Conservation (phyloP, 2,888 invertebrate species). For the Pomacea canaliculata region DNA sequence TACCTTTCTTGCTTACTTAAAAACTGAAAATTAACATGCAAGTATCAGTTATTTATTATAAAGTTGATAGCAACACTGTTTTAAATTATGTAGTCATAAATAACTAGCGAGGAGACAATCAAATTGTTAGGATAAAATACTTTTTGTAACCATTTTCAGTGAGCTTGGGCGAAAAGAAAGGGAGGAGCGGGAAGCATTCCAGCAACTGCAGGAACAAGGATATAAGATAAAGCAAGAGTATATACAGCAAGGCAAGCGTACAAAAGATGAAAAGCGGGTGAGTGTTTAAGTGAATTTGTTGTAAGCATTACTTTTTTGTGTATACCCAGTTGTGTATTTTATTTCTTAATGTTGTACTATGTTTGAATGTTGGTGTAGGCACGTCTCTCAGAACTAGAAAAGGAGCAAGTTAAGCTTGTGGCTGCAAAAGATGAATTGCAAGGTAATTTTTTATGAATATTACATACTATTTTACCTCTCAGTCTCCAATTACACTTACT, state of each 20-base stretch:
- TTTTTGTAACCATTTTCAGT: constrained; percentile 42
- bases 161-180: constrained; percentile 75
- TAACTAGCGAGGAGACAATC: neutral
- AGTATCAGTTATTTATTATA: too few species aligned
- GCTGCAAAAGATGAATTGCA: constrained; percentile 47
- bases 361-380: constrained; percentile 36
- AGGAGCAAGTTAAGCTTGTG: constrained; percentile 44
- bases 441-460: constrained; percentile 36
- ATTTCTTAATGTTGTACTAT: neutral
- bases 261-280: constrained; percentile 81
- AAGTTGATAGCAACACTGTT: too few species aligned
- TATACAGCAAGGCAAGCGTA: constrained; percentile 77
- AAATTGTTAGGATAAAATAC: neutral
- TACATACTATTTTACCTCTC: neutral
- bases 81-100: too few species aligned
- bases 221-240: constrained; percentile 59
- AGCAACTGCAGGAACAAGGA: constrained; percentile 85
- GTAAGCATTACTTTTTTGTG: neutral
- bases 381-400: constrained; percentile 47
- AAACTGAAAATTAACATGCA: too few species aligned
- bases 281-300: neutral
- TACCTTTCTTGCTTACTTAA: neutral
- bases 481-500: neutral
- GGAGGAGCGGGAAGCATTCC: constrained; percentile 77
- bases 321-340: neutral